phyloP scores from a whole-genome alignment of 2,113 vertebrate species.

The Equus przewalskii region DNA sequence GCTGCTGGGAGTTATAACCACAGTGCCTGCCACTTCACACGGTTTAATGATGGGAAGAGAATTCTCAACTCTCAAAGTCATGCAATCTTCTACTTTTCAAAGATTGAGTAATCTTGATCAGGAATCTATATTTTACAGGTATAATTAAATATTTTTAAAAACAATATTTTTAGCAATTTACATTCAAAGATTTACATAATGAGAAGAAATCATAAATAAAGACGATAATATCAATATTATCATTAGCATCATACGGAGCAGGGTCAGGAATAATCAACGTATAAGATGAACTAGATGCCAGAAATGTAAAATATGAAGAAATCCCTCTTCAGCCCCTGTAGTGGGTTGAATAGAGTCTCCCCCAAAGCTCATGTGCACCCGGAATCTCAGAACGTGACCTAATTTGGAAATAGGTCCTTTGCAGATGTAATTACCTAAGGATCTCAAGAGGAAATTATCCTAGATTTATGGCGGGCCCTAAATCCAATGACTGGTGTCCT shows the following conservation, averaged over 20 bases:
- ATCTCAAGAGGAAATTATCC: neutral
- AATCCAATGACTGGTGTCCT: neutral
- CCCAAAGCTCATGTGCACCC: neutral
- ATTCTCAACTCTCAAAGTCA: conserved; percentile 43
- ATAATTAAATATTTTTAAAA: conserved; percentile 10
- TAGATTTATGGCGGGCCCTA: neutral
- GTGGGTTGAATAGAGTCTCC: neutral
- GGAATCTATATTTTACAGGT: neutral
- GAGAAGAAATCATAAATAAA: conserved; percentile 20
- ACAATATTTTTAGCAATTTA: neutral
- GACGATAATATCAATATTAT: neutral
- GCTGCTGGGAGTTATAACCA: neutral
- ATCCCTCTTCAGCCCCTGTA: neutral
- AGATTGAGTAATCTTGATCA: neutral
- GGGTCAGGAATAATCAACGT: neutral
- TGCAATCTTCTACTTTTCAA: neutral
- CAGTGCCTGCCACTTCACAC: neutral
- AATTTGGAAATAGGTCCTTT: conserved; percentile 15
- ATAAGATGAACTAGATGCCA: neutral
- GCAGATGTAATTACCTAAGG: neutral
- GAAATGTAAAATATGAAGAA: neutral
- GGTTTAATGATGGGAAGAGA: neutral
- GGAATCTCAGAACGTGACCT: conserved; percentile 13
- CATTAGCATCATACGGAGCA: neutral
- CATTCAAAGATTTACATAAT: neutral